Evolutionary conservation across 2,888 invertebrate species (phyloP).

Genomic region (Dicycla oo): DNA sequence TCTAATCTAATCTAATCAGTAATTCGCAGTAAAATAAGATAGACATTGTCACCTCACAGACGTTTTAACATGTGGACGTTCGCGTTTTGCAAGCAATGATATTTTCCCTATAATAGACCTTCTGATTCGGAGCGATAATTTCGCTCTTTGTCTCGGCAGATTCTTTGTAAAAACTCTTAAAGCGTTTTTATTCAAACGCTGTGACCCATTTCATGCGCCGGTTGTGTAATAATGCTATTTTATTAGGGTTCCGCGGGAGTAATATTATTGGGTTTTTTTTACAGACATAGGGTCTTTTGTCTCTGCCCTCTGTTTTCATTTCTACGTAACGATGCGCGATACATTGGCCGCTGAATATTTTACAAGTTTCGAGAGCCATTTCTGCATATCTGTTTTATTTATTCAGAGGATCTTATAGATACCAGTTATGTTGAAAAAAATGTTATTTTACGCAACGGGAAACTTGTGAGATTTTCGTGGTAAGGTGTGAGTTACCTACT

Average conservation of each 20-base stretch:
- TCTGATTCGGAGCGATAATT: too few relatives aligned
- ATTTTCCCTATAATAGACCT: too few relatives aligned
- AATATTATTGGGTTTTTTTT: conserved; percentile 32
- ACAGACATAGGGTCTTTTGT: conserved; percentile 6
- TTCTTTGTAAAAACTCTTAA: conserved; percentile 39
- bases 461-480: not conserved
- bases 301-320: conserved; percentile 8
- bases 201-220: conserved; percentile 55
- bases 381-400: conserved; percentile 16
- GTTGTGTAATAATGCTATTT: conserved; percentile 53
- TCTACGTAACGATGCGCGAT: conserved; percentile 6
- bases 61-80: too few relatives aligned
- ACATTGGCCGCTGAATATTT: conserved; percentile 41
- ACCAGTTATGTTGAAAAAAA: conserved; percentile 5
- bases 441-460: not conserved
- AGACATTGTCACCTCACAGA: too few relatives aligned
- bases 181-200: conserved; percentile 47
- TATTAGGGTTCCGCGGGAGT: conserved; percentile 52
- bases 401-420: conserved; percentile 26
- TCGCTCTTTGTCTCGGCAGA: conserved; percentile 18
- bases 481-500: too few relatives aligned
- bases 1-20: too few relatives aligned
- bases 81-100: too few relatives aligned
- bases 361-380: conserved; percentile 1
- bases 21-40: conserved; percentile 17